phyloP scores from a whole-genome alignment of 1,140 invertebrate genomes.

The Atta colombica region DNA sequence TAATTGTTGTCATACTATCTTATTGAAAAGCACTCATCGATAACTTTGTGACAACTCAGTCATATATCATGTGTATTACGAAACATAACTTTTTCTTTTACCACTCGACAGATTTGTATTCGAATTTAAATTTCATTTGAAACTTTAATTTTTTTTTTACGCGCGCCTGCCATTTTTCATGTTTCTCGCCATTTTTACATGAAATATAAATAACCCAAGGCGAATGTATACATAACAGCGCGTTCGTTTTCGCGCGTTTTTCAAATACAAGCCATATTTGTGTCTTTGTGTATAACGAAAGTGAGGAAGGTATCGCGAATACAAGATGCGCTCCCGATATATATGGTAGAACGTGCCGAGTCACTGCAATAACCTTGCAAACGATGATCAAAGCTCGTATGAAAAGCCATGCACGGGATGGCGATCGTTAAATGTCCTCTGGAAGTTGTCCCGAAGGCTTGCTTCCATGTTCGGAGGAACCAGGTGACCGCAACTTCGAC shows the following conservation, averaged over 20 bases:
- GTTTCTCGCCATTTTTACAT: background rate
- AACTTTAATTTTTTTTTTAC: background rate
- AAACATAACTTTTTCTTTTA: background rate
- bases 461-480: background rate
- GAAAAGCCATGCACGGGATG: conserved; percentile 28
- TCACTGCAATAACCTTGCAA: conserved; percentile 54
- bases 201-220: conserved; percentile 7
- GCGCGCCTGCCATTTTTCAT: background rate
- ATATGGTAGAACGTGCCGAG: conserved; percentile 49
- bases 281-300: conserved; percentile 34
- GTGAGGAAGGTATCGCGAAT: conserved; percentile 44
- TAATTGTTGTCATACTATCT: too few species aligned
- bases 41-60: background rate
- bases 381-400: conserved; percentile 58
- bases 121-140: background rate
- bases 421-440: conserved; percentile 53
- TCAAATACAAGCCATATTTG: background rate
- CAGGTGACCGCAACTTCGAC: conserved; percentile 23
- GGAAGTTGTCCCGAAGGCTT: conserved; percentile 25
- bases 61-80: background rate
- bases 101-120: background rate
- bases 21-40: background rate
- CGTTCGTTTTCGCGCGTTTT: background rate
- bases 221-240: background rate
- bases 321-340: conserved; percentile 47